Conservation (phyloP, 2,113 vertebrate genomes). For the Verasper variegatus region DNA sequence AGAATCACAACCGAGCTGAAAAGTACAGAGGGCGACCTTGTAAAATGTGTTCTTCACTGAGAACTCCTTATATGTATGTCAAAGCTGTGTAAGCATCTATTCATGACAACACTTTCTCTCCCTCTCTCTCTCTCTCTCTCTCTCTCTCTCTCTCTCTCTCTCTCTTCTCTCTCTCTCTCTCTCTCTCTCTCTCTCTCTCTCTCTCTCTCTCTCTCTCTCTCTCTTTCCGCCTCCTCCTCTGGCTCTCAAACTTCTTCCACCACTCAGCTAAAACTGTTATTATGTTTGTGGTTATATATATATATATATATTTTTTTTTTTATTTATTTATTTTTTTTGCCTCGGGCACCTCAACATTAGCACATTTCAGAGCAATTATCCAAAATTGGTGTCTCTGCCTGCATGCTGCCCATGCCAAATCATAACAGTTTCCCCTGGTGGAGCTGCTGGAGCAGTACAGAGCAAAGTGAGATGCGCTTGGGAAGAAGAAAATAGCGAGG, state of each 20-base stretch:
- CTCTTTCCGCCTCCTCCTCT: no score
- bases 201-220: no score
- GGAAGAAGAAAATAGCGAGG: conserved; percentile 41
- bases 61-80: conserved; percentile 8
- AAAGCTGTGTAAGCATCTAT: conserved; percentile 41
- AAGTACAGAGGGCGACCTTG: conserved; percentile 43
- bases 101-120: conserved; percentile 20
- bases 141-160: conserved; percentile 18
- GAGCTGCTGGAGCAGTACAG: conserved; percentile 68
- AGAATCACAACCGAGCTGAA: conserved; percentile 33
- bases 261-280: conserved; percentile 68
- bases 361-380: conserved; percentile 80
- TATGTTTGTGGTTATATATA: conserved; percentile 64
- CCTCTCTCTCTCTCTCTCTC: conserved; percentile 11
- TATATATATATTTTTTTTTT: conserved; percentile 32
- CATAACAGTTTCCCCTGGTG: conserved; percentile 64
- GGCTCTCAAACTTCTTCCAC: conserved; percentile 45
- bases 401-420: conserved; percentile 66
- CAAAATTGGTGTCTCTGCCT: conserved; percentile 73
- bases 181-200: no score
- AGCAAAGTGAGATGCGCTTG: conserved; percentile 65
- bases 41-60: conserved; percentile 32
- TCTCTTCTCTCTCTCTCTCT: no score
- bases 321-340: conserved; percentile 49
- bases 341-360: conserved; percentile 69